Base-by-base conservation (phyloP, 2,797 vertebrate species). In the Bradypodion pumilum region DNA sequence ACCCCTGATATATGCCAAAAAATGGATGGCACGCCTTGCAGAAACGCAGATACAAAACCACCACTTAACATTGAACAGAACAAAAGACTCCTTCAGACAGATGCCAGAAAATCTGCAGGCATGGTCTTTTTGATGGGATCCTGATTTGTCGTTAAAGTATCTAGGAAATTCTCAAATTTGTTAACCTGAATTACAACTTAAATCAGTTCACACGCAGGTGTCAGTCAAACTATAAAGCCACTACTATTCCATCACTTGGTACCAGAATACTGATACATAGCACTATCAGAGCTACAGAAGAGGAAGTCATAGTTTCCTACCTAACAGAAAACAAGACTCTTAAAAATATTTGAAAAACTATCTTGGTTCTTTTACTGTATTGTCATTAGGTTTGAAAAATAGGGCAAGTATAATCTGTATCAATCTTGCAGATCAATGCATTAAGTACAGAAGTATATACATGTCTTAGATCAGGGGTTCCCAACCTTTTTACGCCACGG, bases 231-330 rank as follows among this genome's bases (percentile, higher is more conserved):
- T 56, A 89, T 19, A 82, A 85, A 40, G 59, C 42, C 29, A 84
- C 49, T 81, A 42, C 52, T 42, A n/a, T 6, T 59, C 8, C 62
- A 69, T 79, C 78, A 74, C 70, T 29, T 27, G 77, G 65, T 0
- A 0, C 86, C 88, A 79, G 80, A 87, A 90, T 19, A 59, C 35
- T 32, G 77, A 78, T 80, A 83, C 85, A 80, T 69, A 74, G 66
- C 21, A 72, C 86, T 91, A 89, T 91, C 79, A 84, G 40, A 52
- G 78, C 82, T 92, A 66, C 90, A 90, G 68, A 91, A 90, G 75
- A 40, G 83, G 56, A 75, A 82, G 8, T 66, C 85, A 70, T 86
- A 86, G 65, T 44, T 74, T 88, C 82, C 87, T 76, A 78, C 89
- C 60, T 52, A 75, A 84, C 82, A 76, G 70, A 91, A 83, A 88